Conservation (phyloP, 2,797 vertebrate genomes). For the Siniperca obscura region DNA sequence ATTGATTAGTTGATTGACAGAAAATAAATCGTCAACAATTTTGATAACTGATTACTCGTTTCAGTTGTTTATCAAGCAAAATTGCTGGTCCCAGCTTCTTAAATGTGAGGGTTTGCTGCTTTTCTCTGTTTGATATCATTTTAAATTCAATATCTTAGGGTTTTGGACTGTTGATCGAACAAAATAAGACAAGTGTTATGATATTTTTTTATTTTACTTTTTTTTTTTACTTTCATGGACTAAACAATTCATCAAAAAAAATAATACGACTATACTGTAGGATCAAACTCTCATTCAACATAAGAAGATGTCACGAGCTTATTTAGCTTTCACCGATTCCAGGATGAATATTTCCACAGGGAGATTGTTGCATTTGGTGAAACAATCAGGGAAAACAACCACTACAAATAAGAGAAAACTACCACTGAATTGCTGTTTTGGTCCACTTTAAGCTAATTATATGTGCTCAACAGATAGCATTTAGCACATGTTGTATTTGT, state of each 20-base stretch:
- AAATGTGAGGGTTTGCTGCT: not conserved
- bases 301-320: not conserved
- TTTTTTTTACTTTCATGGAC: not conserved
- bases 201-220: too few relatives aligned
- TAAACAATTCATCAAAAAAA: not conserved
- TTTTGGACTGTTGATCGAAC: not conserved
- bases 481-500: not conserved
- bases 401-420: not conserved
- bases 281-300: not conserved
- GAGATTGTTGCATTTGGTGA: not conserved
- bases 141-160: not conserved
- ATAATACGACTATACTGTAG: not conserved
- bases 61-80: not conserved
- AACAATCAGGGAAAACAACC: not conserved
- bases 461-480: not conserved
- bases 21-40: not conserved
- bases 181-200: not conserved
- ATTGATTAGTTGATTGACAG: not conserved
- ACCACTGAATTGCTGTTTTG: not conserved
- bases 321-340: not conserved
- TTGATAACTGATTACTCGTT: not conserved
- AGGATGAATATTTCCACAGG: not conserved
- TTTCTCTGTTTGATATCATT: not conserved
- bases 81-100: not conserved
- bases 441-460: not conserved